phyloP scores from a whole-genome alignment of 2,797 vertebrate species.

The Echiichthys vipera region DNA sequence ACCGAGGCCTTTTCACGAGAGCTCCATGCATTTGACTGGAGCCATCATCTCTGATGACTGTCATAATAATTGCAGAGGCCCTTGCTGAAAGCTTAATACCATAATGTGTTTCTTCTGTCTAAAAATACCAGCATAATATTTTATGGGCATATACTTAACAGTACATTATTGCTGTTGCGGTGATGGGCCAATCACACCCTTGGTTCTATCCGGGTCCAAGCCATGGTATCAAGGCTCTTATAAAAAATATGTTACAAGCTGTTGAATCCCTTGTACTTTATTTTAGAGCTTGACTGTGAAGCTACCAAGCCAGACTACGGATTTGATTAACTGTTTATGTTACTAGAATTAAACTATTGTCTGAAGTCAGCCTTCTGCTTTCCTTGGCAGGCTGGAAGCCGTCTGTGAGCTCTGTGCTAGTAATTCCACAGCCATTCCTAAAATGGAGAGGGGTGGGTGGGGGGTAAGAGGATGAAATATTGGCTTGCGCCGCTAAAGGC shows the following conservation, averaged over 20 bases:
- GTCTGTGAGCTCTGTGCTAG: constrained; percentile 62
- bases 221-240: constrained; percentile 6
- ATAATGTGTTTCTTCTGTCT: constrained; percentile 1
- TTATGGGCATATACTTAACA: constrained; percentile 10
- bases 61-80: constrained; percentile 16
- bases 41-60: constrained; percentile 10
- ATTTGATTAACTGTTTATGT: constrained; percentile 69
- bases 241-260: constrained; percentile 14
- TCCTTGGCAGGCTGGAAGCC: constrained; percentile 58
- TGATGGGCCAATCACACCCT: background rate
- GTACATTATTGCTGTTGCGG: background rate
- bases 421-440: constrained; percentile 79
- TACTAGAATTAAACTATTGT: constrained; percentile 68
- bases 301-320: constrained; percentile 29
- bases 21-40: constrained; percentile 9
- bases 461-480: constrained; percentile 74
- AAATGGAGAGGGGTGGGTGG: constrained; percentile 70
- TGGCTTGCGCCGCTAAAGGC: constrained; percentile 66
- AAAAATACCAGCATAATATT: background rate
- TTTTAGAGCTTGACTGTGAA: constrained; percentile 28
- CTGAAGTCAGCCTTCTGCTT: constrained; percentile 72
- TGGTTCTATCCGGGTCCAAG: constrained; percentile 1
- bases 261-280: constrained; percentile 6
- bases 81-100: background rate
- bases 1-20: constrained; percentile 37